phyloP scores from a whole-genome alignment of 2,888 invertebrate genomes.

The Mesodorylaimus sp. region DNA sequence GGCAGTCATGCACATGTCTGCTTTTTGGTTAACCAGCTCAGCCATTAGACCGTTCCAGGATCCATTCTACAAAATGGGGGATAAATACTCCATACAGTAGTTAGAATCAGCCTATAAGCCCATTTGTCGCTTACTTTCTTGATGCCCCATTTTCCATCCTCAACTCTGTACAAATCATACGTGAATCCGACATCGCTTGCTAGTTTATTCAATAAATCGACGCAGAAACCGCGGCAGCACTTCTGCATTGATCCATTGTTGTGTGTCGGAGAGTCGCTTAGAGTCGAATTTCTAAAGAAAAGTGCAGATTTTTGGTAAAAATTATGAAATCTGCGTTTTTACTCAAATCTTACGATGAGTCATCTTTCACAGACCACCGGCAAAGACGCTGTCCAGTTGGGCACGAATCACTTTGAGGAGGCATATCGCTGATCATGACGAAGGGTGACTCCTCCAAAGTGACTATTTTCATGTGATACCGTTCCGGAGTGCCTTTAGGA shows the following conservation, averaged over 20 bases:
- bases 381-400: no score
- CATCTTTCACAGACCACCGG: no score
- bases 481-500: conserved; percentile 88
- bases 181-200: conserved; percentile 86
- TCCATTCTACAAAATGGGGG: conserved; percentile 51
- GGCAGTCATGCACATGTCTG: conserved; percentile 88
- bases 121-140: conserved; percentile 38
- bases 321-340: no score
- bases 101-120: no score
- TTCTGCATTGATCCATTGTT: conserved; percentile 23
- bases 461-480: conserved; percentile 70
- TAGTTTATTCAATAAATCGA: conserved; percentile 80
- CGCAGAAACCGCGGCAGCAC: conserved; percentile 95
- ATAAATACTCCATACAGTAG: no score
- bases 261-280: no score
- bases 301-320: no score
- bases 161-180: conserved; percentile 76
- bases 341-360: no score
- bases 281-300: no score
- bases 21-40: conserved; percentile 72
- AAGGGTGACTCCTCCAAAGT: conserved; percentile 89
- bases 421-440: conserved; percentile 76
- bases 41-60: conserved; percentile 90
- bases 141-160: conserved; percentile 66
- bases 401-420: conserved; percentile 74